Evolutionary conservation across 1,140 invertebrate species (phyloP).

Genomic region (Scylla paramamosain): DNA sequence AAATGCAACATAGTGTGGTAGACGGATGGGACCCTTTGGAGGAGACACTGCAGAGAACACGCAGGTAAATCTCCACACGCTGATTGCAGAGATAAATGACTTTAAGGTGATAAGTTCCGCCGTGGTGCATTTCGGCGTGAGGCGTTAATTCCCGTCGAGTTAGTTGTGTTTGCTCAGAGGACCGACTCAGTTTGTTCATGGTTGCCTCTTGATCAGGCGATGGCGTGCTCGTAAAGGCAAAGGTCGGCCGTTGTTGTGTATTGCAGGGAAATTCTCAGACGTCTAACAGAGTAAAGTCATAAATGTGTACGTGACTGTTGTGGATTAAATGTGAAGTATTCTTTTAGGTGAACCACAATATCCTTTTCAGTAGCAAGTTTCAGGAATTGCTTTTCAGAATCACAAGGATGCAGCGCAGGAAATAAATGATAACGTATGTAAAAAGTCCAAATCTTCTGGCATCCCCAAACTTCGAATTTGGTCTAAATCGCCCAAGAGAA

Average conservation of each 20-base stretch:
- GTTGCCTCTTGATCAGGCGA: too few relatives aligned
- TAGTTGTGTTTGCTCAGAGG: too few relatives aligned
- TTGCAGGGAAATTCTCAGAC: too few relatives aligned
- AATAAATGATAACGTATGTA: neutral
- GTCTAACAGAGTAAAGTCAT: too few relatives aligned
- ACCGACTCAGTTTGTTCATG: too few relatives aligned
- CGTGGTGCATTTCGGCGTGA: neutral
- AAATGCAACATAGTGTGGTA: neutral
- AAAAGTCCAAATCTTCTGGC: neutral
- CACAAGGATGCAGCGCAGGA: neutral
- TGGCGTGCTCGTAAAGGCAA: too few relatives aligned
- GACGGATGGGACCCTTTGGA: neutral
- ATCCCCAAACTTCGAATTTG: conserved; percentile 14
- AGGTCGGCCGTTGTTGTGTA: too few relatives aligned
- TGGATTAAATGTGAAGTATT: neutral
- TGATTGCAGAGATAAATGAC: conserved; percentile 3
- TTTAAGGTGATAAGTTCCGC: neutral
- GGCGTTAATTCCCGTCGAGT: too few relatives aligned
- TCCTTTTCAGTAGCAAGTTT: neutral
- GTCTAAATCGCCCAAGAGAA: conserved; percentile 13
- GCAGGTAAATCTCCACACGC: neutral
- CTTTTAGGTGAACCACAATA: neutral
- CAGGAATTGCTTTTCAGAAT: neutral
- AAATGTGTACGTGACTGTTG: too few relatives aligned
- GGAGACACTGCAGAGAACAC: conserved; percentile 8